phyloP scores from a whole-genome alignment of 92 coral and sea anemone species.

The Actinostola sp. region DNA sequence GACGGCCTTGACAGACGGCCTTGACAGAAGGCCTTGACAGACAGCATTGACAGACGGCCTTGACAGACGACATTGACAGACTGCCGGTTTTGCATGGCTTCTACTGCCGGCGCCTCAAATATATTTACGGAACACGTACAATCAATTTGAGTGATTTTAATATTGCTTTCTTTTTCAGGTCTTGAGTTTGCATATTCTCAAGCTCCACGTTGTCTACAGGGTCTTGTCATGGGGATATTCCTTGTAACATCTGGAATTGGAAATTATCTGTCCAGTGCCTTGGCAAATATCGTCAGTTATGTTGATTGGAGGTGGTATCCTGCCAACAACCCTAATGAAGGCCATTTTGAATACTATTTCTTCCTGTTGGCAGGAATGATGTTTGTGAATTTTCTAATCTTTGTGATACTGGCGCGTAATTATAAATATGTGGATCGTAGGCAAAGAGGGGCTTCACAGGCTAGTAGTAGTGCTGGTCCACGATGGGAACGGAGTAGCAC shows the following conservation, averaged over 20 bases:
- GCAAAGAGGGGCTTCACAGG: background rate
- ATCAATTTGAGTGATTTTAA: no score
- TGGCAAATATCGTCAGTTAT: conserved; percentile 64
- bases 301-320: conserved; percentile 68
- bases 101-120: no score
- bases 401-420: conserved; percentile 59
- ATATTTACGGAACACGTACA: no score
- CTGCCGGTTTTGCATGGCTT: no score
- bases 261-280: conserved; percentile 59
- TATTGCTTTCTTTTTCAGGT: conserved; percentile 36
- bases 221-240: conserved; percentile 84
- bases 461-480: background rate
- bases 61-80: no score
- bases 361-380: conserved; percentile 79
- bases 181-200: conserved; percentile 91
- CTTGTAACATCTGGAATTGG: conserved; percentile 80
- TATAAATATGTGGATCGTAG: conserved; percentile 63
- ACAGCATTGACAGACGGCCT: no score
- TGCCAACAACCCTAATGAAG: conserved; percentile 60
- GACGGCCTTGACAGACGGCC: no score
- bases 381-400: conserved; percentile 72
- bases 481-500: background rate
- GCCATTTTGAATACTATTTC: conserved; percentile 76
- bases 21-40: no score
- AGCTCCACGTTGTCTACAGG: conserved; percentile 81